These are phyloP conservation scores for Sebastes fasciatus DNA, from an alignment of 2,113 vertebrate species.

Conservation along the genomic window DNA sequence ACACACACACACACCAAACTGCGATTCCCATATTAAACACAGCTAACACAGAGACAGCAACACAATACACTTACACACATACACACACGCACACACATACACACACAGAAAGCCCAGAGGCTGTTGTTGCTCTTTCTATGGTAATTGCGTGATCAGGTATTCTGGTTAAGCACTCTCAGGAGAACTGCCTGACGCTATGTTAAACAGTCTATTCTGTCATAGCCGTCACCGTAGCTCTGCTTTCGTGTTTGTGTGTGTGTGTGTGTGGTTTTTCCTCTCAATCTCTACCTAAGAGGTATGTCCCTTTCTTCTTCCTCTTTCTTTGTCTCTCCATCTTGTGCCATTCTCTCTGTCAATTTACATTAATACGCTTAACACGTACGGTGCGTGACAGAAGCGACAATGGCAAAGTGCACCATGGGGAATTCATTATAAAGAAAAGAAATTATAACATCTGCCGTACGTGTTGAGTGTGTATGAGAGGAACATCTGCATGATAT, in stretches of 20 bases:
- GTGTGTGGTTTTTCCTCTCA: not conserved
- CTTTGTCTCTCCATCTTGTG: not conserved
- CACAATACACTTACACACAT: slow-evolving; percentile 6
- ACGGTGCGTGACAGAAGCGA: not conserved
- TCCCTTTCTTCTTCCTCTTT: not conserved
- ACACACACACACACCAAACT: slow-evolving; percentile 1
- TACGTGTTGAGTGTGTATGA: not conserved
- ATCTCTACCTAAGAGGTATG: slow-evolving; percentile 21
- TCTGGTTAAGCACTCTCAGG: slow-evolving; percentile 69
- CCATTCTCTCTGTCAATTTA: not conserved
- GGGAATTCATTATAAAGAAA: slow-evolving; percentile 2
- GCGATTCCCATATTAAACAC: slow-evolving; percentile 23
- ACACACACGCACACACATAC: slow-evolving; percentile 16
- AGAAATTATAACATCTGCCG: slow-evolving; percentile 8
- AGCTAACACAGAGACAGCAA: slow-evolving; percentile 24
- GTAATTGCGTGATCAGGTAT: slow-evolving; percentile 70
- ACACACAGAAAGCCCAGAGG: slow-evolving; percentile 35
- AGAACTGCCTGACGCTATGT: slow-evolving; percentile 54
- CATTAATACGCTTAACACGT: not conserved
- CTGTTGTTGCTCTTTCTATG: slow-evolving; percentile 68
- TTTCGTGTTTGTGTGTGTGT: not conserved
- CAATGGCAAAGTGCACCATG: slow-evolving; percentile 6
- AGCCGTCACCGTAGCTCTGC: slow-evolving; percentile 35
- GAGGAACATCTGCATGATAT: not conserved
- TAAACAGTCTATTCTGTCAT: slow-evolving; percentile 63